These are phyloP conservation scores for Ditylenchus dipsaci DNA, from an alignment of 1,140 invertebrate genomes.

Conservation along the genomic window DNA sequence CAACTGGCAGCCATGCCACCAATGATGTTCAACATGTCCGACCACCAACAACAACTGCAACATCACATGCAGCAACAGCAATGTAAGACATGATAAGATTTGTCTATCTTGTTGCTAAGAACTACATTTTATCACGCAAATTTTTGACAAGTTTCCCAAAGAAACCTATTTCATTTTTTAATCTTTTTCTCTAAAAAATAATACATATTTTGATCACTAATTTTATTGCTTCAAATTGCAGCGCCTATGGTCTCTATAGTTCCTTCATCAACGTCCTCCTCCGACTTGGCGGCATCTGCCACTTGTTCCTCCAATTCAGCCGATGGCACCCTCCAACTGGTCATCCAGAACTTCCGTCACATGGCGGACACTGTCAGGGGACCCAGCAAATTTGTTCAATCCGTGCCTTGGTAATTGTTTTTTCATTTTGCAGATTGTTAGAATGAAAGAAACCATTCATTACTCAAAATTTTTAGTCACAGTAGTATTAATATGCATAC, in stretches of 20 bases:
- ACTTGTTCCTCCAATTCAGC: constrained; percentile 26
- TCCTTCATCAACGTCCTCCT: constrained; percentile 11
- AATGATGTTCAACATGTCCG: constrained; percentile 11
- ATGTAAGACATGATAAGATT: no score
- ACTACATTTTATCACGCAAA: no score
- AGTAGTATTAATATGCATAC: no score
- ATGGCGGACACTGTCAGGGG: constrained; percentile 52
- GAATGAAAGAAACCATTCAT: no score
- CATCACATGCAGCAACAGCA: constrained; percentile 10
- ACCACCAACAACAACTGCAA: neutral
- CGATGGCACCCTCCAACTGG: constrained; percentile 45
- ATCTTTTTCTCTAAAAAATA: neutral
- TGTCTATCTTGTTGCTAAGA: no score
- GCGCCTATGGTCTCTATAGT: constrained; percentile 18
- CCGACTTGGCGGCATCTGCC: constrained; percentile 10
- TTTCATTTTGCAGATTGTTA: no score
- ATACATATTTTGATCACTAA: neutral
- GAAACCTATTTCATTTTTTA: neutral
- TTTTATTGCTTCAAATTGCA: neutral
- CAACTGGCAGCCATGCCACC: constrained; percentile 8
- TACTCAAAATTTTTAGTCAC: no score
- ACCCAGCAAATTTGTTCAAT: constrained; percentile 44
- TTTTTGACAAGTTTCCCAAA: neutral
- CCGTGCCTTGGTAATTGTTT: constrained; percentile 45
- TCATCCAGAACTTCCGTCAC: constrained; percentile 53